A percentile compares a stretch with the other conserved stretches of the same genome.
Conservation (phyloP, 2,888 invertebrate species). For the Ecliptopera silaceata region DNA sequence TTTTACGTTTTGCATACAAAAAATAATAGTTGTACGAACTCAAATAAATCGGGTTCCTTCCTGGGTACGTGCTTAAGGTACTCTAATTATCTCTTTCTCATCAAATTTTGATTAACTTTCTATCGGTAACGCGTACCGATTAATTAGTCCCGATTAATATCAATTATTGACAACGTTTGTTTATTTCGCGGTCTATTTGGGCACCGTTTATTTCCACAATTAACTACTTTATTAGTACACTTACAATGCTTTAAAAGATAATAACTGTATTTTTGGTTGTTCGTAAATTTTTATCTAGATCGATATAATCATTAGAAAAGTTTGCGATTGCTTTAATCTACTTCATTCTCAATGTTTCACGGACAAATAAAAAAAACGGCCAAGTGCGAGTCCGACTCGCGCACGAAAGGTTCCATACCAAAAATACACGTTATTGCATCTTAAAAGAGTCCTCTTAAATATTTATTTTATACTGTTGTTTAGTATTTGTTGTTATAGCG, state of each 20-base stretch:
- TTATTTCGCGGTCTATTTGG: conserved; percentile 44
- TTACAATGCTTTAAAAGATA: conserved; percentile 14
- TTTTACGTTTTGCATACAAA: no score
- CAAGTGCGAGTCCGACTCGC: no score
- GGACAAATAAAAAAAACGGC: conserved; percentile 22
- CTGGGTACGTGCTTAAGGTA: conserved; percentile 38
- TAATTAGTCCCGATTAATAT: conserved; percentile 77
- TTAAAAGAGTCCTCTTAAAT: no score
- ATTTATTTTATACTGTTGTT: no score
- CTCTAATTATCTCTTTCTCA: conserved; percentile 68
- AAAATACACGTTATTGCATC: no score
- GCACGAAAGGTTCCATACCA: no score
- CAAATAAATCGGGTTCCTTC: conserved; percentile 36
- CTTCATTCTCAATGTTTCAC: conserved; percentile 13
- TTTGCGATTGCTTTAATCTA: conserved; percentile 20
- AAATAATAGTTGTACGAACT: no score
- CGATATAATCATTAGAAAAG: conserved; percentile 28
- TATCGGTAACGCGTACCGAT: conserved; percentile 76
- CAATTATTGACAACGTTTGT: conserved; percentile 24
- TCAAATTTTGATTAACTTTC: conserved; percentile 69
- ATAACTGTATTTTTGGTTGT: conserved; percentile 14
- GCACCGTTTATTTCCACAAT: conserved; percentile 41
- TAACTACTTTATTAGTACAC: conserved; percentile 28
- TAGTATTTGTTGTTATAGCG: no score
- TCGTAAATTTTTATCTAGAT: conserved; percentile 23